Evolutionary conservation across 2,888 invertebrate species (phyloP).

Genomic region (Sinhomidia bicolor): DNA sequence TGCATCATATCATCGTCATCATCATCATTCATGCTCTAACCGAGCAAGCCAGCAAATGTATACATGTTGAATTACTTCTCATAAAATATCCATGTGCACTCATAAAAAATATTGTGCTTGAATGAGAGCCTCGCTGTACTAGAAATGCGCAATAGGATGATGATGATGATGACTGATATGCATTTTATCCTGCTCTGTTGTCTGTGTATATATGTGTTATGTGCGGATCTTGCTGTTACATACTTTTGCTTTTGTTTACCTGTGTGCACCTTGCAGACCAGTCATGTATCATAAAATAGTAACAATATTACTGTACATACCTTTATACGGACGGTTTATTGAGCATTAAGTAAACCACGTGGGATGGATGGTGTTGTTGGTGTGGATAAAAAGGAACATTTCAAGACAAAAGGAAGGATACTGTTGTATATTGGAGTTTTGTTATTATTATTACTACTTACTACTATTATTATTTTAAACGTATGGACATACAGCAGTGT

Average conservation of each 20-base stretch:
- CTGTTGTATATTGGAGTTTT: too few species aligned
- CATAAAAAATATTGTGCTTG: neutral
- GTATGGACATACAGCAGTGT: too few species aligned
- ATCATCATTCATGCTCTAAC: too few species aligned
- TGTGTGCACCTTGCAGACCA: neutral
- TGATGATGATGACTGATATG: neutral
- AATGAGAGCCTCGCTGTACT: neutral
- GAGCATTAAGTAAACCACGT: neutral
- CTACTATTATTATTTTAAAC: neutral
- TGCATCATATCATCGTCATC: too few species aligned
- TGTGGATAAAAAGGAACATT: neutral
- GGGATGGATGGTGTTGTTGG: neutral
- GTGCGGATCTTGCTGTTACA: neutral
- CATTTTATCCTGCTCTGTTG: neutral
- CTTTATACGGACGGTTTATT: neutral
- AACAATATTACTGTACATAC: neutral
- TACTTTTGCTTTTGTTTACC: neutral
- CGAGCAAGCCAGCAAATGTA: too few species aligned
- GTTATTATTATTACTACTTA: too few species aligned
- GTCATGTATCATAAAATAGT: too few species aligned
- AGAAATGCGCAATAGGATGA: neutral
- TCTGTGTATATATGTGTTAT: neutral
- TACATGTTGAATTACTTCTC: neutral
- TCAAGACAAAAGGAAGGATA: neutral
- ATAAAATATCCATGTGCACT: conserved; percentile 4